Evolutionary conservation across 2,113 vertebrate species (phyloP), one percentile per base, ranked within the genome.

Genomic region (Mola mola): DNA sequence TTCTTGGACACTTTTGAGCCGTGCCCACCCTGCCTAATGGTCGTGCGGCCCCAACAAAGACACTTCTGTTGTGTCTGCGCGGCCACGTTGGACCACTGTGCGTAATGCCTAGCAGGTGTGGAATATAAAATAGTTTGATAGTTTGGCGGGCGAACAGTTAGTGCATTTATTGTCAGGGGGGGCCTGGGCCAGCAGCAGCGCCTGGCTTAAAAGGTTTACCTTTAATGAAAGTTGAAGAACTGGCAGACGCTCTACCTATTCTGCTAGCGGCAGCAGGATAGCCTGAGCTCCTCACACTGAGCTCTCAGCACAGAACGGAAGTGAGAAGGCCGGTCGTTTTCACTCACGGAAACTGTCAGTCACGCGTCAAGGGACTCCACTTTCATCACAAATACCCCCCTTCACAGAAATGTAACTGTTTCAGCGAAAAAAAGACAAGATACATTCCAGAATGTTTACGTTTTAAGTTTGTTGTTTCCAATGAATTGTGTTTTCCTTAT

Each of bases 71-170:
- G 84, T 89, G 80, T 81, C 77, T 81, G 82, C 72, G 43, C n/a
- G 56, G 80, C 75, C 80, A 53, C 72, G 71, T 79, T 55, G 77
- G 74, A 77, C 65, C 66, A 34, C 79, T 66, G 80, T 43, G 65
- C 65, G 82, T 89, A 89, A 89, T 88, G 86, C 66, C 59, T 84
- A 79, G 74, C 89, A 88, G 89, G 88, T 91, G 89, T 89, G 85
- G 82, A 86, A 86, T 87, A 87, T 83, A 84, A 87, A 90, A 87
- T 79, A 79, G 83, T 87, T 89, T 86, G 83, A 89, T 87, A 75
- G 80, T 87, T 82, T 86, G 82, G 82, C 77, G 70, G 56, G 51
- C 58, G 63, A 86, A 89, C 85, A 81, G 83, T 83, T 76, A 57
- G 66, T 75, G 78, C 77, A 83, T 84, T n/a, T 87, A 88, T 89